Conservation (phyloP, 2,888 invertebrate genomes). For the Drosophila birchii region DNA sequence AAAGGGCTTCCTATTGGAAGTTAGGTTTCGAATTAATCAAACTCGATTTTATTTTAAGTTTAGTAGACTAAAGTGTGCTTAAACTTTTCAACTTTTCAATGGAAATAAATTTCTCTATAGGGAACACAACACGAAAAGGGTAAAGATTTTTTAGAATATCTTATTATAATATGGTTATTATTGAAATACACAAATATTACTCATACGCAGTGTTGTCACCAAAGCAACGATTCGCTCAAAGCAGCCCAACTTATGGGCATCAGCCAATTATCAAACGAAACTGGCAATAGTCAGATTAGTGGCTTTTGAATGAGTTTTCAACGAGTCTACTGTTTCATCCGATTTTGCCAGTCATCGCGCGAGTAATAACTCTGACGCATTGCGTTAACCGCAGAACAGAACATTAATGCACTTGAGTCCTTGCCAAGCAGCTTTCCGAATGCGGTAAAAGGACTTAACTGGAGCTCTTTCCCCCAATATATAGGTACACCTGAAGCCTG, state of each 20-base stretch:
- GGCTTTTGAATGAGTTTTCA: background rate
- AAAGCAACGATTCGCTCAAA: background rate
- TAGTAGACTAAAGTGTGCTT: background rate
- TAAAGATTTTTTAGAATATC: too few relatives aligned
- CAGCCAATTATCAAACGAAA: conserved; percentile 8
- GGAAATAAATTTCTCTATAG: background rate
- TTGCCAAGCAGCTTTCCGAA: conserved; percentile 34
- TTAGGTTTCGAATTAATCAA: conserved; percentile 29
- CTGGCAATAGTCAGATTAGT: conserved; percentile 7
- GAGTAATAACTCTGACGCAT: conserved; percentile 60
- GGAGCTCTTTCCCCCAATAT: background rate
- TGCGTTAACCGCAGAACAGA: conserved; percentile 54
- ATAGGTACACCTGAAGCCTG: too few relatives aligned
- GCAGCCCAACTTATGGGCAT: background rate
- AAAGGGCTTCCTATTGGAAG: background rate
- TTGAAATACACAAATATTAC: background rate
- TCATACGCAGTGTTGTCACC: background rate
- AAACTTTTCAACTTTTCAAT: background rate
- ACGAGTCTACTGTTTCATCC: too few relatives aligned
- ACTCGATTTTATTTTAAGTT: conserved; percentile 13
- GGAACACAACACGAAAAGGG: background rate
- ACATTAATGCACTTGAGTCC: conserved; percentile 49
- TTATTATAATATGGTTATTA: too few relatives aligned
- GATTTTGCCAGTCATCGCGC: background rate
- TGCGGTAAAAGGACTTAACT: conserved; percentile 48